Percentiles rank a stretch among this genome's conserved stretches.
phyloP scores from a whole-genome alignment of 2,797 vertebrate species.

The Mus caroli region DNA sequence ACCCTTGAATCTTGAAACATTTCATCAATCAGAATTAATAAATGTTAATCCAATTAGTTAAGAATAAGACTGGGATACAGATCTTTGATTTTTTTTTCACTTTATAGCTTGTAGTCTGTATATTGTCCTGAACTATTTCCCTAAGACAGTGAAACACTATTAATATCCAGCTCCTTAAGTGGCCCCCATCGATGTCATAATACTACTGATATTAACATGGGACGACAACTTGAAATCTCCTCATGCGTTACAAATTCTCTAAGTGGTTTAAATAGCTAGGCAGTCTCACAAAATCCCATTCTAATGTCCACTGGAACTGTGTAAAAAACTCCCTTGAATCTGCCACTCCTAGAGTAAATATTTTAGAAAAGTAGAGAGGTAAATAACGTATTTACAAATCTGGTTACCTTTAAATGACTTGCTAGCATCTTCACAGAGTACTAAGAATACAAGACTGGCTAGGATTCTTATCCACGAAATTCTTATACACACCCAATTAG shows the following conservation, averaged over 20 bases:
- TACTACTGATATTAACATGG: background rate
- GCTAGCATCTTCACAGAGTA: background rate
- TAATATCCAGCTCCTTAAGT: background rate
- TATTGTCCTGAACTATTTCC: background rate
- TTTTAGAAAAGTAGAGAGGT: background rate
- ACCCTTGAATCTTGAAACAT: background rate
- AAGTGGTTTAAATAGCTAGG: background rate
- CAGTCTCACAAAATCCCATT: background rate
- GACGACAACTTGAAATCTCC: background rate
- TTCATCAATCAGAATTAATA: conserved; percentile 14
- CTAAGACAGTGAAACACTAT: background rate
- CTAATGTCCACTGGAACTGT: background rate
- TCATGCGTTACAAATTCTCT: background rate
- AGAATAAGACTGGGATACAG: conserved; percentile 3
- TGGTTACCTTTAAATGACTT: conserved; percentile 27
- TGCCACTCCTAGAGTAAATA: background rate
- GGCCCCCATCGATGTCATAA: background rate
- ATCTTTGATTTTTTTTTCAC: background rate
- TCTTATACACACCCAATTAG: background rate
- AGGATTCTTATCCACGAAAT: background rate
- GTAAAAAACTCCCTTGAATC: background rate
- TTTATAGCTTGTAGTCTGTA: conserved; percentile 27
- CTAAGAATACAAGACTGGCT: background rate
- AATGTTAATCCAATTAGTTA: background rate
- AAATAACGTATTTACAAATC: background rate